Base-by-base conservation (phyloP, 2,797 vertebrate species). In the Margarornis squamiger region DNA sequence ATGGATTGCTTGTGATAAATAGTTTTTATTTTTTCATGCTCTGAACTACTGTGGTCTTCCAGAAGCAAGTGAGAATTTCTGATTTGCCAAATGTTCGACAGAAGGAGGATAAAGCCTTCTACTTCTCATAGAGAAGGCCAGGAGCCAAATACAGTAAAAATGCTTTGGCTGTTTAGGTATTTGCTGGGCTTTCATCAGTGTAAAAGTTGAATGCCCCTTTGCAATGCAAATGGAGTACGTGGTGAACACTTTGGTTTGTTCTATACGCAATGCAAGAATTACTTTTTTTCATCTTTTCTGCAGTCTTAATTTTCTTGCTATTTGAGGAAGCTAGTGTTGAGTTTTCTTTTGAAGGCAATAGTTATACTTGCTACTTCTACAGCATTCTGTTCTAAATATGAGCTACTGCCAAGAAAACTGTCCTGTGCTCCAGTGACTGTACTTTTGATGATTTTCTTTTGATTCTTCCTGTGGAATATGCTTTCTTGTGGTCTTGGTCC, bases 21-120 rank as follows among this genome's bases (percentile, higher is more conserved):
- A 12, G 27, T n/a, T 92, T 83, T 65, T 58, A 7, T 68, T 67
- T 74, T 84, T 79, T 48, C 26, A 6, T 92, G 21, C 34, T 73
- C 29, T 70, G 15, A 62, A 45, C 24, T 84, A n/a, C 48, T 9
- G 14, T 76, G 26, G 26, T 59, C 55, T 84, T 92, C 63, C 66
- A 84, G 80, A 94, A 88, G 66, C 46, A 78, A 70, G 49, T 62
- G 36, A 92, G 45, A 75, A 68, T 78, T 94, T 88, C 71, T 68
- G 62, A 41, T 66, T 86, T 90, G 51, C 23, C 58, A 48, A n/a
- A 20, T 52, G 48, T 68, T 68, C 88, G 38, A 39, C 54, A 54
- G 72, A 51, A 89, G 65, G 16, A 74, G 8, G 73, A 72, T 73
- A 65, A 94, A 75, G 29, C 32, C 19, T 9, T 62, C 63, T 61